These are phyloP conservation scores for Catamblyrhynchus diadema DNA, from an alignment of 2,797 vertebrate species.

Conservation along the genomic window DNA sequence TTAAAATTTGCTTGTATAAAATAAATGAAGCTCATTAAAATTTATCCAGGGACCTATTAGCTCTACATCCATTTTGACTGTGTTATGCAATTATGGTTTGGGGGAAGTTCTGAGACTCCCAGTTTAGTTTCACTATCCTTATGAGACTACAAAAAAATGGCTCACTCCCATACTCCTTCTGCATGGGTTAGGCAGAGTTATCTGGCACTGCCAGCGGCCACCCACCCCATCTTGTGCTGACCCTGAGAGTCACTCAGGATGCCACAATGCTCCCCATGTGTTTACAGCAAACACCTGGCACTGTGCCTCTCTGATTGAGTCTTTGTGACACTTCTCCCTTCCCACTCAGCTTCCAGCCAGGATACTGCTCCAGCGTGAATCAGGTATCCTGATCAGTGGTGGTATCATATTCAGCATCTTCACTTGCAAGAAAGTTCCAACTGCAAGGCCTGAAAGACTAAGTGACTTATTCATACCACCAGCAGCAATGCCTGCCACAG, in stretches of 20 bases:
- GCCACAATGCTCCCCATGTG: fast-evolving
- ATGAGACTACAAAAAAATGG: neutral
- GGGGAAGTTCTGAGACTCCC: neutral
- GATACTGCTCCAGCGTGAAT: neutral
- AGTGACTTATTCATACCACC: neutral
- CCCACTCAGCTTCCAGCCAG: neutral
- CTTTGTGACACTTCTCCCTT: neutral
- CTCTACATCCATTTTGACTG: neutral
- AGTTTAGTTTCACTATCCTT: neutral
- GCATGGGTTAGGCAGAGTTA: neutral
- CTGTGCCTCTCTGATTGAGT: fast-evolving
- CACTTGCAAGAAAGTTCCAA: neutral
- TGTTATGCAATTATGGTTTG: neutral
- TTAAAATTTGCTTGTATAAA: neutral
- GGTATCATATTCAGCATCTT: neutral
- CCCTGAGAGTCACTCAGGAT: neutral
- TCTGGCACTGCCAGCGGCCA: neutral
- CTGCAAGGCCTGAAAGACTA: neutral
- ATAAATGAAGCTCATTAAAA: neutral
- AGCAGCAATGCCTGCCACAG: neutral
- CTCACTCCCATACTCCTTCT: neutral
- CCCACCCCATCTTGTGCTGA: neutral
- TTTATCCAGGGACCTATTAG: neutral
- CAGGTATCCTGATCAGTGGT: fast-evolving
- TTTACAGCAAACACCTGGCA: neutral